A percentile compares a stretch with the other conserved stretches of the same genome.
Conservation (phyloP, 2,888 invertebrate genomes). For the Aspidapion aeneum region DNA sequence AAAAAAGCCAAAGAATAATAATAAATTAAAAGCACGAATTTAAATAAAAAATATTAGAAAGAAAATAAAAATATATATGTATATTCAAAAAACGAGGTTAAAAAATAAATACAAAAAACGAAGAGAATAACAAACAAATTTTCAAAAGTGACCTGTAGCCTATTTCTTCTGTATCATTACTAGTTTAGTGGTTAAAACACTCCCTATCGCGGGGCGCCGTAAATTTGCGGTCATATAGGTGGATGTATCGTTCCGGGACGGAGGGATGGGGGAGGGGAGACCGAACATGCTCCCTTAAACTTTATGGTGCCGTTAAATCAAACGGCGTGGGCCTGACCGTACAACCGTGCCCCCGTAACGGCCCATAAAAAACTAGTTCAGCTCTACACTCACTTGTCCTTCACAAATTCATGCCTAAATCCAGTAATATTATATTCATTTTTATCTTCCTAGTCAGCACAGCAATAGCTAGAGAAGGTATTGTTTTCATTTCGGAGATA, state of each 20-base stretch:
- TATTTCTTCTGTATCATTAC: background rate
- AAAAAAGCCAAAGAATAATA: too few relatives aligned
- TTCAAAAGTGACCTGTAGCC: background rate
- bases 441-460: too few relatives aligned
- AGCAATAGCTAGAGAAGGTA: too few relatives aligned
- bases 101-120: background rate
- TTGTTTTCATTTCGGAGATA: too few relatives aligned
- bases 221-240: background rate
- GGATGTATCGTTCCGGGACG: background rate
- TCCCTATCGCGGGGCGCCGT: background rate
- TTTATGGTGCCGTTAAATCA: slow-evolving; percentile 28
- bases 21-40: too few relatives aligned
- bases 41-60: too few relatives aligned
- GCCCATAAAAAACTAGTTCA: slow-evolving; percentile 19
- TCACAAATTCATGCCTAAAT: too few relatives aligned
- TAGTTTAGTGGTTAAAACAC: background rate
- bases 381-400: background rate
- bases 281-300: slow-evolving; percentile 19
- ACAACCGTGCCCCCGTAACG: slow-evolving; percentile 23
- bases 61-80: too few relatives aligned
- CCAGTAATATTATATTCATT: too few relatives aligned
- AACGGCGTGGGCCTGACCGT: slow-evolving; percentile 26
- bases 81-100: background rate
- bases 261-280: too few relatives aligned
- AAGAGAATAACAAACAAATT: background rate